Conservation (phyloP, 2,888 invertebrate species). For the Eledona agricola region DNA sequence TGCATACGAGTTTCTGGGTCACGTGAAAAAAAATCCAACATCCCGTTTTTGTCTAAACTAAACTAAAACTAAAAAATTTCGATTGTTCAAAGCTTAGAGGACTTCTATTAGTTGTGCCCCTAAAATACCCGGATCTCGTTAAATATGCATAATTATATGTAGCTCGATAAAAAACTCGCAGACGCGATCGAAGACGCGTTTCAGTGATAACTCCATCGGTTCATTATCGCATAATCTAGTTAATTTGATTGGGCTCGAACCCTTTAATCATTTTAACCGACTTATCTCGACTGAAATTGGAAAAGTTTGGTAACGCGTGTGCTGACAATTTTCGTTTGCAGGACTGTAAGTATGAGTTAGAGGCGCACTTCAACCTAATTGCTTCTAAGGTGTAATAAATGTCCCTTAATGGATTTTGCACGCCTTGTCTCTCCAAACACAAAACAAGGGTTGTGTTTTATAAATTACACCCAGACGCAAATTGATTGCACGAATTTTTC, state of each 20-base stretch:
- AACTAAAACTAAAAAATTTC: too few relatives aligned
- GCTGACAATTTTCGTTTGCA: slow-evolving; percentile 4
- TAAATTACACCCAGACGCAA: too few relatives aligned
- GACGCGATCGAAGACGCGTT: slow-evolving; percentile 8
- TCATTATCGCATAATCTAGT: slow-evolving; percentile 3
- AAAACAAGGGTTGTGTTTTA: too few relatives aligned
- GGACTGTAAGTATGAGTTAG: slow-evolving; percentile 5
- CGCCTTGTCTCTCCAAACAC: too few relatives aligned
- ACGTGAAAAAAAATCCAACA: too few relatives aligned
- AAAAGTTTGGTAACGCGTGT: slow-evolving; percentile 7
- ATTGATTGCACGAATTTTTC: too few relatives aligned
- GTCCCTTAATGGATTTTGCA: slow-evolving; percentile 15
- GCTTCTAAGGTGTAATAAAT: slow-evolving; percentile 14
- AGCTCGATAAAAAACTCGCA: slow-evolving; percentile 17
- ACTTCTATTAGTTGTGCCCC: slow-evolving; percentile 9
- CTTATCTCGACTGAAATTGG: not conserved
- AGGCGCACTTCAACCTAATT: slow-evolving; percentile 5
- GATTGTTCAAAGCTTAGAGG: too few relatives aligned
- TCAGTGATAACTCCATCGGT: not conserved
- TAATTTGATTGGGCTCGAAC: slow-evolving; percentile 3
- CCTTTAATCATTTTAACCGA: not conserved
- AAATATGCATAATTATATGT: slow-evolving; percentile 10
- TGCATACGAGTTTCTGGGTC: too few relatives aligned
- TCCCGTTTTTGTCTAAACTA: too few relatives aligned
- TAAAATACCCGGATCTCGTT: slow-evolving; percentile 20